Conservation (phyloP, 2,797 vertebrate genomes). For the Crypturellus tataupa region DNA sequence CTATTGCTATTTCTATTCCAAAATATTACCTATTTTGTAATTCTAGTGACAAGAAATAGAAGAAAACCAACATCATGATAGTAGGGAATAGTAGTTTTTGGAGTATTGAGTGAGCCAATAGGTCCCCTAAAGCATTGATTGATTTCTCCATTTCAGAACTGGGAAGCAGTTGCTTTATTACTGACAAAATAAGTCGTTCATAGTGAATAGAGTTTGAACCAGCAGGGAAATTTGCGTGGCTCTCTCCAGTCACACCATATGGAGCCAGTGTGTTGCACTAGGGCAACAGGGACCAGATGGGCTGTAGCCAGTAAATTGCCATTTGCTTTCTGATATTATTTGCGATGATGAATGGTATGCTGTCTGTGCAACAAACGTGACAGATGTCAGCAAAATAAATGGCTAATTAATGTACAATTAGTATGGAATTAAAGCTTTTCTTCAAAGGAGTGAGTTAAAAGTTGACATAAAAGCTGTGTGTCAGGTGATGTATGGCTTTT, state of each 20-base stretch:
- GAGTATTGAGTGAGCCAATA: not conserved
- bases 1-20: not conserved
- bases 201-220: not conserved
- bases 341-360: not conserved
- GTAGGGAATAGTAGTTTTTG: not conserved
- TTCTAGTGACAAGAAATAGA: not conserved
- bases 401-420: not conserved
- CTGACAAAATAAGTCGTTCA: not conserved
- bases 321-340: not conserved
- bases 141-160: not conserved
- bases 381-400: constrained; percentile 31
- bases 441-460: not conserved
- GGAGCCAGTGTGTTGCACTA: not conserved
- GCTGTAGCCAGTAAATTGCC: not conserved
- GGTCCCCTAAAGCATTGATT: not conserved
- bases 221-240: not conserved
- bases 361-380: not conserved
- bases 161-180: not conserved
- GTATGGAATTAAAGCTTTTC: not conserved
- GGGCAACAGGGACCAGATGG: not conserved
- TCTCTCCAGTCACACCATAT: not conserved
- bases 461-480: not conserved
- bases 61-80: not conserved
- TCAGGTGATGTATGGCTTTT: not conserved
- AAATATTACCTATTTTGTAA: not conserved